Base-by-base conservation (phyloP, 2,113 vertebrate species). In the Dicerorhinus sumatrensis region DNA sequence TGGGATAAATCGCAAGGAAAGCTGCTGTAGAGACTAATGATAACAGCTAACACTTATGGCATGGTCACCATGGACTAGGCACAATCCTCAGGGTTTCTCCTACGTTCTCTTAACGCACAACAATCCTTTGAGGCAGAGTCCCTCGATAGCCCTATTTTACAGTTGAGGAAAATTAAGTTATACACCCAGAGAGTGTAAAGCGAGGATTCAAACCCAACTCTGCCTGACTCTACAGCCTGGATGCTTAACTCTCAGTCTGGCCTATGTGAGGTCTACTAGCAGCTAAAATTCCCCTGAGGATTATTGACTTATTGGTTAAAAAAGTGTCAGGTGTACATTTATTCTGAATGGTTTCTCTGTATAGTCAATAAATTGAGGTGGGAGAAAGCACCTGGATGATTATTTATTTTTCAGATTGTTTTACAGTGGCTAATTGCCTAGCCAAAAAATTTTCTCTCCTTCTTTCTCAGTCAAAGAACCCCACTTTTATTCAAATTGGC, bases 1-100 rank as follows among this genome's bases (percentile, higher is more conserved):
- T 39, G 18, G 13, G 16, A 51, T n/a, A 89, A 93, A 76, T 67
- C 42, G 92, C 21, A 92, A 89, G 88, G 29, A 87, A 92, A 89
- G 75, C 33, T 60, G 2, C 3, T 6, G 0, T 31, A 8, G 16
- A 63, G 7, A 79, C 11, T 1, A 10, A 48, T 51, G 73, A 25
- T 8, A 33, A 63, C 9, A 65, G 17, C n/a, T 80, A 54, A 75
- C 18, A 75, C 27, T 56, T 36, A 56, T 0, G 12, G 5, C 7
- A 14, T 2, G 5, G 42, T 70, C 54, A 20, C 23, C 20, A 3
- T 36, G 7, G 46, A 42, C 5, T 25, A 92, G 18, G 56, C 11
- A 89, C n/a, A 70, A 16, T 81, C 31, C 27, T 85, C 12, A 21
- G 17, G 25, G 29, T 11, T 85, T 85, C 4, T 85, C 60, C 65